Conservation (phyloP, 2,888 invertebrate species). For the Ophion ellenae region DNA sequence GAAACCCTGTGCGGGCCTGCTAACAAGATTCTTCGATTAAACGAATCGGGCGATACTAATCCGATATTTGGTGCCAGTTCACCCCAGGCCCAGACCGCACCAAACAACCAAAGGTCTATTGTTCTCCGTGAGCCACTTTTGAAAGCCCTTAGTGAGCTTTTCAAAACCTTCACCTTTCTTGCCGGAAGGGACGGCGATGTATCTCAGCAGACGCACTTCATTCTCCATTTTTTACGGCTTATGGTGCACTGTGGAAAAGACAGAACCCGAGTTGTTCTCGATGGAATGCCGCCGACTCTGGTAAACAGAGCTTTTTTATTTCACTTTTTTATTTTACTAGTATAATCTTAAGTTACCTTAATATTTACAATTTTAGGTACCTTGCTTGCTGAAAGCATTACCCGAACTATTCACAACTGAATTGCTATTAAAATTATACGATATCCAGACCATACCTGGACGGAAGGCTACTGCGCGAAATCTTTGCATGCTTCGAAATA, state of each 20-base stretch:
- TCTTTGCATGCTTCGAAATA: constrained; percentile 93
- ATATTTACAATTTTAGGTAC: constrained; percentile 84
- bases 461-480: constrained; percentile 94
- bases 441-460: constrained; percentile 90
- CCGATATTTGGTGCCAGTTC: constrained; percentile 84
- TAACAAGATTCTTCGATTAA: constrained; percentile 87
- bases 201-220: constrained; percentile 93
- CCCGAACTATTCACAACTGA: constrained; percentile 91
- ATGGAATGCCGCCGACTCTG: constrained; percentile 90
- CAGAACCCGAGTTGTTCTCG: constrained; percentile 88
- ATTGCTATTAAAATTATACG: constrained; percentile 91
- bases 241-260: constrained; percentile 92
- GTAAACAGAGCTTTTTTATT: constrained; percentile 76
- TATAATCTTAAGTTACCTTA: background rate
- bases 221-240: constrained; percentile 90
- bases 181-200: constrained; percentile 90
- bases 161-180: constrained; percentile 89
- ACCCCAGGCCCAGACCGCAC: constrained; percentile 79
- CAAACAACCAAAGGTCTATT: constrained; percentile 78
- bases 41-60: constrained; percentile 87
- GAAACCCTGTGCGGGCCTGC: constrained; percentile 86
- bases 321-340: constrained; percentile 9
- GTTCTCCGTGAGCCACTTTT: constrained; percentile 87
- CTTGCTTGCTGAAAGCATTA: constrained; percentile 91
- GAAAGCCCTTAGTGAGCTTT: constrained; percentile 88